Conservation (phyloP, 2,888 invertebrate genomes). For the Epinotia brunnichana region DNA sequence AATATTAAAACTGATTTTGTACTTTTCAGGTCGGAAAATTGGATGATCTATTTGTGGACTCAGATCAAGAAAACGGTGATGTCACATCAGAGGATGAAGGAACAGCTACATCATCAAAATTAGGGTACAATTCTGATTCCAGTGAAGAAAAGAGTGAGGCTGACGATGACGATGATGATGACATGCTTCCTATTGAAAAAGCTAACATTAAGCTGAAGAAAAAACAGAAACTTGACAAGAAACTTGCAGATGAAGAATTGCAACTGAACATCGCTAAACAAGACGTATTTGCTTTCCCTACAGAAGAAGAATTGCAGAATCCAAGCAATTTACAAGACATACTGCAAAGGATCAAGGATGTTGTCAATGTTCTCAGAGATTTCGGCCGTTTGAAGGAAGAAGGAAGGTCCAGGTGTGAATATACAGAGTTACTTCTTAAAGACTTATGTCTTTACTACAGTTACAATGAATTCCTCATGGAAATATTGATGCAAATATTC, state of each 20-base stretch:
- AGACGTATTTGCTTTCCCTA: slow-evolving; percentile 91
- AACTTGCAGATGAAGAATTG: slow-evolving; percentile 91
- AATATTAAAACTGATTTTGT: neutral
- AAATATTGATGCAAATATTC: slow-evolving; percentile 94
- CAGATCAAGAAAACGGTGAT: slow-evolving; percentile 70
- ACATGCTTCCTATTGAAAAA: slow-evolving; percentile 93
- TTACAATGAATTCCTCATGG: slow-evolving; percentile 98
- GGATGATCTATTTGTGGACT: slow-evolving; percentile 82
- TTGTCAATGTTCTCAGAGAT: slow-evolving; percentile 90
- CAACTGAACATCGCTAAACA: slow-evolving; percentile 90
- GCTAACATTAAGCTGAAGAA: slow-evolving; percentile 90
- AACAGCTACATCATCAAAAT: slow-evolving; percentile 57
- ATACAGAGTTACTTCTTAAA: slow-evolving; percentile 89
- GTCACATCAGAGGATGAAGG: slow-evolving; percentile 68
- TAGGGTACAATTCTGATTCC: slow-evolving; percentile 70
- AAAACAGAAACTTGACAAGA: slow-evolving; percentile 87
- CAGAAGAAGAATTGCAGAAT: slow-evolving; percentile 88
- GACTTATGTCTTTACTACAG: slow-evolving; percentile 98
- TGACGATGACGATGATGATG: slow-evolving; percentile 82
- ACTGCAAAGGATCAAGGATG: slow-evolving; percentile 95
- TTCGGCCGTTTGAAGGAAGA: slow-evolving; percentile 88
- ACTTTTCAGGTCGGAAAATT: slow-evolving; percentile 74
- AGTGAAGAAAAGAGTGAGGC: slow-evolving; percentile 64
- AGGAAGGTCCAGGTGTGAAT: slow-evolving; percentile 90
- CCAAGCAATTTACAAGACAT: slow-evolving; percentile 91